phyloP scores from a whole-genome alignment of 1,140 invertebrate genomes.

The Helicoverpa armigera region DNA sequence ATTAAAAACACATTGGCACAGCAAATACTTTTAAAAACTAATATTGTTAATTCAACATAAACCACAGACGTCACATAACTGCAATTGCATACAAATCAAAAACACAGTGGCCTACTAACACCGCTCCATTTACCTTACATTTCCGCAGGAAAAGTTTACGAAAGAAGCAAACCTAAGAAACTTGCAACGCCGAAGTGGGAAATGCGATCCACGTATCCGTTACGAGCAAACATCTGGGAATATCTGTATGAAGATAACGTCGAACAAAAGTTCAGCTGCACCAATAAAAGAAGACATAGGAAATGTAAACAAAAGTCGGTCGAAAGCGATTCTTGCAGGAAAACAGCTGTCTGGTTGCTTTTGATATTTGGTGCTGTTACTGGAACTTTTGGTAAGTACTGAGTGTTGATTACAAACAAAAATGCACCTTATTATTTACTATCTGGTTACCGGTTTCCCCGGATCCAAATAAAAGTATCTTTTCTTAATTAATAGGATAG shows the following conservation, averaged over 20 bases:
- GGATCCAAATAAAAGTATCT: no score
- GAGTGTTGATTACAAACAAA: background rate
- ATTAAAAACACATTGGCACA: no score
- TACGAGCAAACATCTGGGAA: slow-evolving; percentile 73
- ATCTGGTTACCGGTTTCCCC: no score
- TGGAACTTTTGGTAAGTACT: slow-evolving; percentile 43
- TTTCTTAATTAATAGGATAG: no score
- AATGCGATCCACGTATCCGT: slow-evolving; percentile 66
- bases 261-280: slow-evolving; percentile 49
- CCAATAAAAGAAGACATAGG: slow-evolving; percentile 52
- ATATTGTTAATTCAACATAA: background rate
- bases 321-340: slow-evolving; percentile 51
- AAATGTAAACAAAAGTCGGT: slow-evolving; percentile 55
- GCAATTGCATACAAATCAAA: slow-evolving; percentile 31
- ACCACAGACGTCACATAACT: background rate
- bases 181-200: slow-evolving; percentile 57
- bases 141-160: slow-evolving; percentile 70
- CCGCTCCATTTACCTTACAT: slow-evolving; percentile 38
- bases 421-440: no score
- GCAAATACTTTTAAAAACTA: no score
- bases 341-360: slow-evolving; percentile 54
- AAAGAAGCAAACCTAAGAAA: slow-evolving; percentile 68
- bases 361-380: slow-evolving; percentile 11
- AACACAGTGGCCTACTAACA: slow-evolving; percentile 20
- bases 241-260: slow-evolving; percentile 66